A percentile compares a stretch with the other conserved stretches of the same genome.
These are phyloP conservation scores for Heteropelma amictum DNA, from an alignment of 2,888 invertebrate species.

Conservation along the genomic window DNA sequence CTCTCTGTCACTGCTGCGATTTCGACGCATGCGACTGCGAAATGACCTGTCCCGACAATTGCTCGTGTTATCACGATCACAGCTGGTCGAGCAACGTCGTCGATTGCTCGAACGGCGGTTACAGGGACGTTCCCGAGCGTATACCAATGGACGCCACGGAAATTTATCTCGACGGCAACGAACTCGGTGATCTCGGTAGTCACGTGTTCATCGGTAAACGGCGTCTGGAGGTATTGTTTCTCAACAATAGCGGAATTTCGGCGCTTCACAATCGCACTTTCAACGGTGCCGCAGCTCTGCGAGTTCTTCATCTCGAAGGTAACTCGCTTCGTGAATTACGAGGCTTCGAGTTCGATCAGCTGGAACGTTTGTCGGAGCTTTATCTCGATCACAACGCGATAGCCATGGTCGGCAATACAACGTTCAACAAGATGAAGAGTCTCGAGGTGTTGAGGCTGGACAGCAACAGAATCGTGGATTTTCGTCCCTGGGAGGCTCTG, in stretches of 20 bases:
- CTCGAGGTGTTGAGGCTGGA: constrained; percentile 87
- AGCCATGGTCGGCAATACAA: constrained; percentile 85
- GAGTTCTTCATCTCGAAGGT: constrained; percentile 87
- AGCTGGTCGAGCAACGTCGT: constrained; percentile 92
- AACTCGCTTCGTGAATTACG: constrained; percentile 85
- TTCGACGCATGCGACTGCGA: constrained; percentile 95
- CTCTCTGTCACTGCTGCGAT: constrained; percentile 93
- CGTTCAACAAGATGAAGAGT: constrained; percentile 86
- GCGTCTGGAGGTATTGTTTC: constrained; percentile 86
- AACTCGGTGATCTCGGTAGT: constrained; percentile 87
- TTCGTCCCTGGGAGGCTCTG: constrained; percentile 85
- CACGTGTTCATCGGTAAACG: constrained; percentile 93
- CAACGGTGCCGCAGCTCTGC: constrained; percentile 87
- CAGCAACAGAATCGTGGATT: constrained; percentile 88
- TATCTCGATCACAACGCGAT: constrained; percentile 89
- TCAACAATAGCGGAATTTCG: constrained; percentile 88
- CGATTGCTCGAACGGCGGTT: constrained; percentile 88
- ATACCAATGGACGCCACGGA: constrained; percentile 95
- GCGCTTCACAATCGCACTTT: constrained; percentile 90
- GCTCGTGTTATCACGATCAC: constrained; percentile 92
- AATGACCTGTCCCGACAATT: constrained; percentile 92
- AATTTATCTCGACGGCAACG: constrained; percentile 90
- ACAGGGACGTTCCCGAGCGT: constrained; percentile 86
- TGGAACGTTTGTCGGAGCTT: constrained; percentile 86
- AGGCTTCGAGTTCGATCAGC: constrained; percentile 88